phyloP scores from a whole-genome alignment of 2,888 invertebrate species.

The Pachymerium ferrugineum region DNA sequence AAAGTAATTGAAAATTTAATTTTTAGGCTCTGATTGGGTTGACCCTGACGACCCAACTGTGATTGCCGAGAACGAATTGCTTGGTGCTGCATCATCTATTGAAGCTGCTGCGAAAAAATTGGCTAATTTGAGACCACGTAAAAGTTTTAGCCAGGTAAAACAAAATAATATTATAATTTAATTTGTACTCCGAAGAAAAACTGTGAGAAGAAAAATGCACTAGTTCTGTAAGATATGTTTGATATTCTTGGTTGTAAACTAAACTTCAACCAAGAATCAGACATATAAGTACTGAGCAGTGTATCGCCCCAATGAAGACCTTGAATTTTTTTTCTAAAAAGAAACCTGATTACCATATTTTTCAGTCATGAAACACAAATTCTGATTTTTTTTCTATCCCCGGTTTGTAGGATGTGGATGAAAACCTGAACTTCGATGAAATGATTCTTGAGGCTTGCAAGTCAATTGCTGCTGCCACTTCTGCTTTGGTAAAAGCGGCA shows the following conservation, averaged over 20 bases:
- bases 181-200: constrained; percentile 38
- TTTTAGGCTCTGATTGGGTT: constrained; percentile 78
- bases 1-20: too few relatives aligned
- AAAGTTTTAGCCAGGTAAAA: constrained; percentile 63
- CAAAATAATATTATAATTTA: neutral
- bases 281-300: constrained; percentile 87
- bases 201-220: neutral
- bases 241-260: constrained; percentile 99
- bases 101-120: constrained; percentile 96
- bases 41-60: constrained; percentile 96
- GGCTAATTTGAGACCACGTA: constrained; percentile 80
- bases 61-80: constrained; percentile 93
- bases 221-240: constrained; percentile 94
- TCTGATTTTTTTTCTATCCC: neutral
- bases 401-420: constrained; percentile 68
- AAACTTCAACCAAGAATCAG: constrained; percentile 94
- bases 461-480: constrained; percentile 94
- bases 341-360: too few relatives aligned
- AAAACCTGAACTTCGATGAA: constrained; percentile 95
- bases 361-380: neutral
- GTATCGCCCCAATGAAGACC: neutral
- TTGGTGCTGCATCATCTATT: constrained; percentile 95
- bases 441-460: constrained; percentile 98
- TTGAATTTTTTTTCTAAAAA: too few relatives aligned
- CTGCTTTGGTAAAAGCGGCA: constrained; percentile 92